phyloP scores from a whole-genome alignment of 2,113 vertebrate species.

The Speoplatyrhinus poulsoni region DNA sequence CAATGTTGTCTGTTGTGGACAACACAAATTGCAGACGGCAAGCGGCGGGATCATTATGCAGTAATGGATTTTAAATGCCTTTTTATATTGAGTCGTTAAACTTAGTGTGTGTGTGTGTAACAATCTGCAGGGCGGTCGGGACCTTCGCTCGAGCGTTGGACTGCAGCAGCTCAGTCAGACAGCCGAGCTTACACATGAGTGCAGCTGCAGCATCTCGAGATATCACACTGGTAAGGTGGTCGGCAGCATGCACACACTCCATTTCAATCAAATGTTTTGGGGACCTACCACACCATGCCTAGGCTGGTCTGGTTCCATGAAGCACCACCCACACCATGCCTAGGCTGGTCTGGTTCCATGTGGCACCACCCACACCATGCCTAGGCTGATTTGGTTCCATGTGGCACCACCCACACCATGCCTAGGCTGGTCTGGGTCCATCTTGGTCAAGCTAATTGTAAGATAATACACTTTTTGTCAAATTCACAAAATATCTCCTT shows the following conservation, averaged over 20 bases:
- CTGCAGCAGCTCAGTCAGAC: slow-evolving; percentile 95
- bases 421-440: too few species aligned
- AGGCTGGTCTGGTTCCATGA: background rate
- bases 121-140: slow-evolving; percentile 85
- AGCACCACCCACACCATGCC: background rate
- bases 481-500: too few species aligned
- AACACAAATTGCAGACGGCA: too few species aligned
- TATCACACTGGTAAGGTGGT: slow-evolving; percentile 89
- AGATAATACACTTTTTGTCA: too few species aligned
- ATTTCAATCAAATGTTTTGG: too few species aligned
- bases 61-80: background rate
- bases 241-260: background rate
- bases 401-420: too few species aligned
- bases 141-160: slow-evolving; percentile 94
- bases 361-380: too few species aligned
- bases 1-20: too few species aligned
- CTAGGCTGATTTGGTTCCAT: too few species aligned
- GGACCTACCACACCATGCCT: background rate
- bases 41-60: background rate
- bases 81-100: background rate
- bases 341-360: too few species aligned
- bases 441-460: too few species aligned
- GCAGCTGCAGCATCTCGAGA: slow-evolving; percentile 95
- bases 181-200: slow-evolving; percentile 97
- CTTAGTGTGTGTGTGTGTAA: background rate